Conservation (phyloP, 2,113 vertebrate species). For the Cololabis saira region DNA sequence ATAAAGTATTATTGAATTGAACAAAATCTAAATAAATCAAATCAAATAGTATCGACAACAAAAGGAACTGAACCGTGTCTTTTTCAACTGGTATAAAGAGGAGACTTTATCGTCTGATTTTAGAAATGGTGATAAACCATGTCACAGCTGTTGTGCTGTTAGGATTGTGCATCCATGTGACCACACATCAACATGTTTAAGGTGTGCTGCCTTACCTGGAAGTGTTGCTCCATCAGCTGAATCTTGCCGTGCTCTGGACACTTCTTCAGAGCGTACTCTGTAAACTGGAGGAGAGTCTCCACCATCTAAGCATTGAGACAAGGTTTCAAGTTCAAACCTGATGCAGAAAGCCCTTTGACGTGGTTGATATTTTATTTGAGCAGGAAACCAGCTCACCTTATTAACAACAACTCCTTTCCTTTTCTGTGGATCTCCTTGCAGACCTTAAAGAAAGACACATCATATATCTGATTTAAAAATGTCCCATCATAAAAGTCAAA, state of each 20-base stretch:
- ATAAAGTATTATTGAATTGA: too few species aligned
- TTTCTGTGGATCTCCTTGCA: slow-evolving; percentile 89
- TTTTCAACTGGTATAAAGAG: too few species aligned
- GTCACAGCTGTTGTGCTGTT: too few species aligned
- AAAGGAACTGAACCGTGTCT: too few species aligned
- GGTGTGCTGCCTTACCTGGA: slow-evolving; percentile 81
- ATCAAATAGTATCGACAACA: too few species aligned
- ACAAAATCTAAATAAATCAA: too few species aligned
- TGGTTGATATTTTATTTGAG: background rate
- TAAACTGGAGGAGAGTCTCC: slow-evolving; percentile 92
- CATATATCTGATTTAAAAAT: too few species aligned
- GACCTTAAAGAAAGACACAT: slow-evolving; percentile 74
- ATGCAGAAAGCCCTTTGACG: background rate
- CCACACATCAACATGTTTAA: background rate
- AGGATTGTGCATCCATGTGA: too few species aligned
- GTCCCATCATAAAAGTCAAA: too few species aligned
- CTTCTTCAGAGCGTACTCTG: slow-evolving; percentile 90
- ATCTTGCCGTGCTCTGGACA: slow-evolving; percentile 96
- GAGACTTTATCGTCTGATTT: too few species aligned
- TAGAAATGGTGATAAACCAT: too few species aligned
- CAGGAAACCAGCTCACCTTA: slow-evolving; percentile 80
- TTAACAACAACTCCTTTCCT: slow-evolving; percentile 90
- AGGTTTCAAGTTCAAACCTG: background rate
- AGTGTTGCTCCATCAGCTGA: slow-evolving; percentile 96
- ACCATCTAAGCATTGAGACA: slow-evolving; percentile 85